Evolutionary conservation across 2,888 invertebrate species (phyloP).

Genomic region (Mycalesis mineus): DNA sequence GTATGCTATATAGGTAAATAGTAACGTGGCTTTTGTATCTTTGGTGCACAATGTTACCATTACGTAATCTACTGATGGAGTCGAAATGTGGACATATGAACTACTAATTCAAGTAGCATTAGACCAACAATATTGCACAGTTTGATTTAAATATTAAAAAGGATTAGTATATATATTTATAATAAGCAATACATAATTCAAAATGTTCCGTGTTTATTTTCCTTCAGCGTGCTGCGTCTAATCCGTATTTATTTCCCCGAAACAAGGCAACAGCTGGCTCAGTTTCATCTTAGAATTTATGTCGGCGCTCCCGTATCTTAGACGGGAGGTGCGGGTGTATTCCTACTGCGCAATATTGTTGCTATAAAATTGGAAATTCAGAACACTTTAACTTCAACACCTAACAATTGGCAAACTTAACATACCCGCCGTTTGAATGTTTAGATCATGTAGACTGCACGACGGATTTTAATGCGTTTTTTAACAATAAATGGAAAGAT

Average conservation of each 20-base stretch:
- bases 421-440: no score
- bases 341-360: conserved; percentile 32
- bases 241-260: conserved; percentile 70
- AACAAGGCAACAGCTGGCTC: conserved; percentile 71
- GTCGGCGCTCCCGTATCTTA: conserved; percentile 51
- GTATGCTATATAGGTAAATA: no score
- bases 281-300: conserved; percentile 68
- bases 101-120: no score
- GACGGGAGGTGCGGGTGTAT: conserved; percentile 43
- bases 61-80: no score
- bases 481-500: no score
- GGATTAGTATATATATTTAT: neutral
- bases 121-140: no score
- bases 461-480: no score
- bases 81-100: no score
- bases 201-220: conserved; percentile 45
- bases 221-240: conserved; percentile 46
- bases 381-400: neutral
- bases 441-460: no score
- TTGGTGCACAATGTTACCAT: no score
- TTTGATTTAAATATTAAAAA: no score
- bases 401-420: neutral
- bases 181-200: conserved; percentile 42
- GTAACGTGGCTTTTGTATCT: no score
- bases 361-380: neutral